Evolutionary conservation across 2,113 vertebrate genomes (phyloP), one percentile per base, ranked within the genome.

Genomic region (Macroglossus sobrinus): DNA sequence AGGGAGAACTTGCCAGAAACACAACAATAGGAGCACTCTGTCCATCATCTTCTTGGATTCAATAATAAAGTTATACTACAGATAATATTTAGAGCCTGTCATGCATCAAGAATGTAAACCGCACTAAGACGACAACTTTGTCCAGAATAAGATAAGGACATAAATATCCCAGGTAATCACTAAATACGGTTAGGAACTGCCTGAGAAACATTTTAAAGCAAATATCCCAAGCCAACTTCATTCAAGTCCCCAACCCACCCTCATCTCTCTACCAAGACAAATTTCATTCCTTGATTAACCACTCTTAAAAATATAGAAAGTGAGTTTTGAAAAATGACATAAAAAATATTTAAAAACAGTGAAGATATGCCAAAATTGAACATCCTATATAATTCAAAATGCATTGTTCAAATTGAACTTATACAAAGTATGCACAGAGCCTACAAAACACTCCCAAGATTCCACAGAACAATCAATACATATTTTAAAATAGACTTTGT

Each of bases 161-260:
- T 72, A 95, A 75, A 86, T 14, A 80, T 53, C 72, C 84, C 84
- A 90, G 90, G 91, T 59, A 24, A 6, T 57, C 35, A 35, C 76
- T 93, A 95, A 93, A 92, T 55, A 95, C 79, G 78, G 47, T 96
- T 78, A 94, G 95, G 91, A 97, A 97, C 81, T 91, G 92, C 80
- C 95, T 84, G 84, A 93, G 92, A 94, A 95, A 89, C 59, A 97
- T 72, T 94, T 97, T 66, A 94, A 97, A 96, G 84, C 66, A 96
- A 97, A 97, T 21, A 95, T 55, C 76, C 91, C 68, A 91, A 94
- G 79, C 15, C 92, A 63, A 96, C 74, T 88, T 97, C 92, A 94
- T 69, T 96, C 69, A 82, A 95, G 71, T 63, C 79, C 92, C 91
- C 68, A 86, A 50, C 81, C 95, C 92, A 90, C 55, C 87, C 89